Evolutionary conservation across 1,140 invertebrate species (phyloP), one percentile per base, ranked within the genome.

Genomic region (Drosophila pachea): DNA sequence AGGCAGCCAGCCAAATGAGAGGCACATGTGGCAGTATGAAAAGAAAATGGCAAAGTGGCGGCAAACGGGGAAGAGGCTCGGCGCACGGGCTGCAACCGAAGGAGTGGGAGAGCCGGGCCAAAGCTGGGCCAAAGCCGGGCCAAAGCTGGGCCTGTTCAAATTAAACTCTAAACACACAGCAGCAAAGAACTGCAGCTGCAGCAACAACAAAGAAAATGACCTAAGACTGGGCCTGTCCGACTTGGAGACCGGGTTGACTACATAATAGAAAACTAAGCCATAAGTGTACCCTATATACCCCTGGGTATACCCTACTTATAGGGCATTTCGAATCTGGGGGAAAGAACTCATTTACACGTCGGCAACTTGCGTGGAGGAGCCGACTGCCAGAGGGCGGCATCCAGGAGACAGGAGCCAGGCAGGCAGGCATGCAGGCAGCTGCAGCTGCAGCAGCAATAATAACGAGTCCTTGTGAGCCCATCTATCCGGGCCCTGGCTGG

Each of bases 41-140:
- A 84, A 81, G 81, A 84, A 84, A 77, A 68, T 53, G 75, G 59
- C 69, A 78, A 72, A 77, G 68, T 64, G 56, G 64, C 47, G 54
- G 42, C 38, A 3, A 22, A 22, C 1, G 3, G 22, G 22, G 22
- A 22, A 22, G 22, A 22, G 22, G 22, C 22, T n/a, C n/a, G n/a
- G n/a, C n/a, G n/a, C n/a, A n/a, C n/a, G n/a, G n/a, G n/a, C n/a
- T n/a, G n/a, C n/a, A n/a, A n/a, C n/a, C n/a, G n/a, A n/a, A n/a
- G n/a, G n/a, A n/a, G n/a, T n/a, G n/a, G n/a, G n/a, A n/a, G n/a
- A n/a, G n/a, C 31, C 47, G 43, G 69, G 73, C 73, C n/a, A n/a
- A n/a, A n/a, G n/a, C n/a, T n/a, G n/a, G n/a, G n/a, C n/a, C n/a
- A n/a, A n/a, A n/a, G n/a, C n/a, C n/a, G n/a, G n/a, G n/a, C n/a